Percentiles rank a stretch among this genome's conserved stretches.
These are phyloP conservation scores for Eristalinus aeneus DNA, from an alignment of 2,888 invertebrate genomes.

Conservation along the genomic window DNA sequence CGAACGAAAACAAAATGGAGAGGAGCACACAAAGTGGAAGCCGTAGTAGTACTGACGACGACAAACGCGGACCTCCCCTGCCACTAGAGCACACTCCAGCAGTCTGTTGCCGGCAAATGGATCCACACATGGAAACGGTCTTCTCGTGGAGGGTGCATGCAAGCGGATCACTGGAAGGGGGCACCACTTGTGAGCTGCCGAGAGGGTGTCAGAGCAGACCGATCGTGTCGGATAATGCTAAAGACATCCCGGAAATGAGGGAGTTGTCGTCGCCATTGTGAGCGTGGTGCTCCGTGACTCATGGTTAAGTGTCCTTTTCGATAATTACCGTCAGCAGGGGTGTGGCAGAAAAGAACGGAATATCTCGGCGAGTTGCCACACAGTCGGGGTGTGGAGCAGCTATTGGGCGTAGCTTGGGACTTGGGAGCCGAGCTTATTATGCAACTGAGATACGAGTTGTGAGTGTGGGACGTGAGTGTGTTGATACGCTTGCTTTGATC, in stretches of 20 bases:
- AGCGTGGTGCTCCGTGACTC: neutral
- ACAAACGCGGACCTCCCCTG: slow-evolving; percentile 40
- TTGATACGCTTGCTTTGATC: neutral
- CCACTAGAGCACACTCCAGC: neutral
- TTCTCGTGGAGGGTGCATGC: slow-evolving; percentile 16
- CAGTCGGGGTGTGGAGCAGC: neutral
- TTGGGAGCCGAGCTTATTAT: slow-evolving; percentile 28
- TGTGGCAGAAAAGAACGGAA: neutral
- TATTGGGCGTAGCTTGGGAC: neutral
- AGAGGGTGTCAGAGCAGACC: slow-evolving; percentile 31
- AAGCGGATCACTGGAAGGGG: slow-evolving; percentile 7
- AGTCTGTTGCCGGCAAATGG: neutral
- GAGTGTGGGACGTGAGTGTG: neutral
- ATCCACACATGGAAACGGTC: neutral
- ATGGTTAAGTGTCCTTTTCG: slow-evolving; percentile 34
- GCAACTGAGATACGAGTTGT: slow-evolving; percentile 9
- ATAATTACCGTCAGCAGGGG: slow-evolving; percentile 10
- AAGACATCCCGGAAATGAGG: slow-evolving; percentile 64
- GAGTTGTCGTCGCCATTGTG: slow-evolving; percentile 23
- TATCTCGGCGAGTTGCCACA: neutral
- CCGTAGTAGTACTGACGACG: slow-evolving; percentile 28
- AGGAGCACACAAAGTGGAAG: slow-evolving; percentile 60
- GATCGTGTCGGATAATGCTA: slow-evolving; percentile 56
- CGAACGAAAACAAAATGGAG: slow-evolving; percentile 10
- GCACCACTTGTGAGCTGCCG: slow-evolving; percentile 22